A percentile compares a stretch with the other conserved stretches of the same genome.
Evolutionary conservation across 2,797 vertebrate species (phyloP).

Genomic region (Eleutherodactylus coqui): DNA sequence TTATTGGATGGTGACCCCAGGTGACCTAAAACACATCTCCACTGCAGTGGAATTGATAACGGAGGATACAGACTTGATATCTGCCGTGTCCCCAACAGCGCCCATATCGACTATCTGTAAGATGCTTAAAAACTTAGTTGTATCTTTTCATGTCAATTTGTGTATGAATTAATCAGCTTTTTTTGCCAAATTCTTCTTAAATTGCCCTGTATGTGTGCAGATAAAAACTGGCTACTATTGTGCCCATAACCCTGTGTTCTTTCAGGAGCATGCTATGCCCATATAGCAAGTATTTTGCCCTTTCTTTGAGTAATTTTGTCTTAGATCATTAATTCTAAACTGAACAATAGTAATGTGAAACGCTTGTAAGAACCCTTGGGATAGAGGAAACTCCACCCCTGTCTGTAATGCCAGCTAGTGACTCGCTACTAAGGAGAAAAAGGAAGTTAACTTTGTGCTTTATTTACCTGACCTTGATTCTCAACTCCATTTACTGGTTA

Average conservation of each 20-base stretch:
- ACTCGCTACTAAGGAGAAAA: background rate
- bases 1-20: too few relatives aligned
- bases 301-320: background rate
- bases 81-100: too few relatives aligned
- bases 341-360: background rate
- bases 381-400: slow-evolving; percentile 45
- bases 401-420: slow-evolving; percentile 16
- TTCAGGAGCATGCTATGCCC: background rate
- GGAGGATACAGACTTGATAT: too few relatives aligned
- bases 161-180: too few relatives aligned
- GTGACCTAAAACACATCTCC: too few relatives aligned
- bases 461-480: slow-evolving; percentile 49
- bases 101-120: too few relatives aligned
- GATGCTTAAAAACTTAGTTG: too few relatives aligned
- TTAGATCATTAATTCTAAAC: background rate
- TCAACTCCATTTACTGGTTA: background rate
- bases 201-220: too few relatives aligned
- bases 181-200: too few relatives aligned
- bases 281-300: background rate
- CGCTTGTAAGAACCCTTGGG: background rate
- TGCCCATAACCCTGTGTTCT: background rate
- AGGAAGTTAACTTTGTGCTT: slow-evolving; percentile 31
- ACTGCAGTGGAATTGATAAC: too few relatives aligned
- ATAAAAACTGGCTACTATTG: too few relatives aligned
- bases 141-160: too few relatives aligned